Percentiles rank a stretch among this genome's conserved stretches.
Evolutionary conservation across 1,140 invertebrate species (phyloP).

Genomic region (Cardiocondyla obscurior): DNA sequence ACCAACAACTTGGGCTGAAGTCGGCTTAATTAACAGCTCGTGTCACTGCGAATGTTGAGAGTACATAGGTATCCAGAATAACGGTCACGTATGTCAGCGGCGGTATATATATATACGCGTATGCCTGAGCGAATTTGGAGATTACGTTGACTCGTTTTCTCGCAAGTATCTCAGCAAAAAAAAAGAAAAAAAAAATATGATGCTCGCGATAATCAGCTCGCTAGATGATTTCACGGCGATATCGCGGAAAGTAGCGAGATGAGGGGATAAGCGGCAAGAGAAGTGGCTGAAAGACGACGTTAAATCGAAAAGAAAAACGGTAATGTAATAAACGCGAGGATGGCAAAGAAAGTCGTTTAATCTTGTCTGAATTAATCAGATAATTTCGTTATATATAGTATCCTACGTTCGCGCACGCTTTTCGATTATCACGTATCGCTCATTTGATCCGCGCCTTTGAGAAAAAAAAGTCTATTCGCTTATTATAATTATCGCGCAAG

Average conservation of each 20-base stretch:
- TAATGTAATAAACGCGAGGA: not conserved
- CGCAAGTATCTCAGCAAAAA: not conserved
- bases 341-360: conserved; percentile 46
- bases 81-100: conserved; percentile 34
- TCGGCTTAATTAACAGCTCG: conserved; percentile 69
- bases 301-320: not conserved
- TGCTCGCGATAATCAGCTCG: not conserved
- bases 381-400: conserved; percentile 50
- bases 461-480: conserved; percentile 52
- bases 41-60: conserved; percentile 55
- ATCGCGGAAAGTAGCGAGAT: not conserved
- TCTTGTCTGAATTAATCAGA: conserved; percentile 57
- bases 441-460: not conserved
- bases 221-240: not conserved
- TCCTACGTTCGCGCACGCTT: conserved; percentile 26
- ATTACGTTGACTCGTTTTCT: conserved; percentile 7
- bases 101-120: conserved; percentile 7
- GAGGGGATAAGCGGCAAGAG: not conserved
- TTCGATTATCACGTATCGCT: conserved; percentile 56
- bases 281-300: not conserved
- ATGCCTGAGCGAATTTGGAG: not conserved
- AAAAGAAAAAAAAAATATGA: no score
- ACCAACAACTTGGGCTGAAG: conserved; percentile 59
- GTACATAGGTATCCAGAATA: conserved; percentile 34
- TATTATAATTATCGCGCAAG: conserved; percentile 54